These are phyloP conservation scores for Perca fluviatilis DNA, from an alignment of 2,113 vertebrate genomes.

Conservation along the genomic window DNA sequence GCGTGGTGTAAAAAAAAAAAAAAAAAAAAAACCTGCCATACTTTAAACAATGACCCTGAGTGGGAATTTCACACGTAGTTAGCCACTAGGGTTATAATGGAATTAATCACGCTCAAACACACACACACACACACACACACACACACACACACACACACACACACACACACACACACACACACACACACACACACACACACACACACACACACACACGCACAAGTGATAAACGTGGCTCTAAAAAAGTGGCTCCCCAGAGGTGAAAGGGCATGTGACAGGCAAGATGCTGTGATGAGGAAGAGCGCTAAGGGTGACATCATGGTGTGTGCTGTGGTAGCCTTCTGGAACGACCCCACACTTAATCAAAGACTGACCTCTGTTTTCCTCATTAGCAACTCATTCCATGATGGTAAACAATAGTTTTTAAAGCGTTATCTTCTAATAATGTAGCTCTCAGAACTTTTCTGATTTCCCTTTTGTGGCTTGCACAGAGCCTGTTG, in stretches of 20 bases:
- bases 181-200: conserved; percentile 32
- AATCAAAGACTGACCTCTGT: conserved; percentile 46
- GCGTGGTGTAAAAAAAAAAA: neutral
- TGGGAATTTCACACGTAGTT: conserved; percentile 50
- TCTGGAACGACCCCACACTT: conserved; percentile 45
- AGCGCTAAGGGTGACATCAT: conserved; percentile 5
- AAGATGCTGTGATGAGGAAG: conserved; percentile 33
- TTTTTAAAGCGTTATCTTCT: conserved; percentile 31
- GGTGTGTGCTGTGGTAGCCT: neutral
- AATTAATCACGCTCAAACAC: conserved; percentile 45
- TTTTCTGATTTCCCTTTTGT: conserved; percentile 29
- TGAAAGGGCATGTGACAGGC: conserved; percentile 61
- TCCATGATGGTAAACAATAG: conserved; percentile 40
- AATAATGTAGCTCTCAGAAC: conserved; percentile 34
- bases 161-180: conserved; percentile 28
- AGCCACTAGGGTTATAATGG: conserved; percentile 35
- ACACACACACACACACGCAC: conserved; percentile 31
- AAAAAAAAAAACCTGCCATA: neutral
- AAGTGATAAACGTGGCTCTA: conserved; percentile 48
- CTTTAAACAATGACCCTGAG: conserved; percentile 37
- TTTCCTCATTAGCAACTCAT: conserved; percentile 51
- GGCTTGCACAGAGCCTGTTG: conserved; percentile 19
- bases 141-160: conserved; percentile 31
- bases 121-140: conserved; percentile 34
- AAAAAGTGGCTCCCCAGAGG: conserved; percentile 27